Evolutionary conservation across 2,113 vertebrate genomes (phyloP).

Genomic region (Dasyprocta punctata): DNA sequence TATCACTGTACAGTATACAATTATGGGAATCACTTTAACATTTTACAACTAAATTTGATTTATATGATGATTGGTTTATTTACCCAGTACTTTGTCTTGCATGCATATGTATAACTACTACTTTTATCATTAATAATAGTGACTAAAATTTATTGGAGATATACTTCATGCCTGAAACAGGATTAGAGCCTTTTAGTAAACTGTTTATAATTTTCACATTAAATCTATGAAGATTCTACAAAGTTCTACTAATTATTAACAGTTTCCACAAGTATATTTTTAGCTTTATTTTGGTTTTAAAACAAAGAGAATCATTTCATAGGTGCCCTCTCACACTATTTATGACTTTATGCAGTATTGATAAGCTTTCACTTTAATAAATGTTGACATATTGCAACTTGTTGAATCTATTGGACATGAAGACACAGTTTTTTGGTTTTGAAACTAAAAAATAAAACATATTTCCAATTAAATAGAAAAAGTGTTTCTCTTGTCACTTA

Average conservation of each 20-base stretch:
- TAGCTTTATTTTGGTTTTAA: not conserved
- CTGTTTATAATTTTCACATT: constrained; percentile 19
- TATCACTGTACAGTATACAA: not conserved
- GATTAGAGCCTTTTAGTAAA: not conserved
- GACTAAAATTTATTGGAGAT: not conserved
- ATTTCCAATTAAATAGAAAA: constrained; percentile 13
- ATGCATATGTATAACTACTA: not conserved
- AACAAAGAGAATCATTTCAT: not conserved
- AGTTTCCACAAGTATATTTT: not conserved
- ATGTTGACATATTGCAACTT: not conserved
- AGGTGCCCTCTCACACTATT: not conserved
- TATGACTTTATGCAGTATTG: not conserved
- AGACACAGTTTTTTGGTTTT: constrained; percentile 34
- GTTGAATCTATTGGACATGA: not conserved
- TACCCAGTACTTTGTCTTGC: not conserved
- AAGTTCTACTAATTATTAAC: constrained; percentile 16
- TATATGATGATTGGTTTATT: not conserved
- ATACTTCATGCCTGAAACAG: constrained; percentile 7
- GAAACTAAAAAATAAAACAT: constrained; percentile 20
- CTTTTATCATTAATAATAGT: not conserved
- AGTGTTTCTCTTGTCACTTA: not conserved
- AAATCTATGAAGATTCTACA: constrained; percentile 9
- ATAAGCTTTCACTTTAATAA: not conserved
- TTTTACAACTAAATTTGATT: not conserved
- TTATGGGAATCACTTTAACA: not conserved